A percentile compares a stretch with the other conserved stretches of the same genome.
phyloP scores from a whole-genome alignment of 1,140 invertebrate genomes.

The Drosophila dunni region DNA sequence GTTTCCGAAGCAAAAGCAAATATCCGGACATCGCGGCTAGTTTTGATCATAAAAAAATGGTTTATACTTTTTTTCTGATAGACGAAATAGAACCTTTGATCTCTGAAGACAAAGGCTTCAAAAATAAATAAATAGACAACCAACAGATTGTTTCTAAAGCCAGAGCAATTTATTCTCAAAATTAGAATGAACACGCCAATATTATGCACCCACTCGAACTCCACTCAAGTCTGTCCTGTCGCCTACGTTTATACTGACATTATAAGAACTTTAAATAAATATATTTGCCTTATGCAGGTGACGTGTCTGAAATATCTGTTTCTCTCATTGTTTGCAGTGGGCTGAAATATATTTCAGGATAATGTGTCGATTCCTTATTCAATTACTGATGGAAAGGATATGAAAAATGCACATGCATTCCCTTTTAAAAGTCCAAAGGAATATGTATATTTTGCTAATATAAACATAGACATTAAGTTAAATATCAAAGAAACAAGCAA shows the following conservation, averaged over 20 bases:
- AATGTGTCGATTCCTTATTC: constrained; percentile 24
- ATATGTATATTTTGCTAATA: too few species aligned
- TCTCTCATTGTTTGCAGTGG: constrained; percentile 41
- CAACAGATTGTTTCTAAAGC: constrained; percentile 16
- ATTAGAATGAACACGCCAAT: constrained; percentile 45
- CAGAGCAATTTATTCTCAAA: constrained; percentile 61
- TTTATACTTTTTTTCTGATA: too few species aligned
- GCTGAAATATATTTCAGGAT: constrained; percentile 23
- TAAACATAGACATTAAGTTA: too few species aligned
- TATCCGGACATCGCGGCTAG: too few species aligned
- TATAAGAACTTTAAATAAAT: constrained; percentile 80
- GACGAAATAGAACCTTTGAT: too few species aligned
- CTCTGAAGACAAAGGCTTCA: too few species aligned
- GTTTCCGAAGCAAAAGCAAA: too few species aligned
- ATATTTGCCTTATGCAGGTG: constrained; percentile 63
- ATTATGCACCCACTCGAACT: constrained; percentile 26
- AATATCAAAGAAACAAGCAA: constrained; percentile 34
- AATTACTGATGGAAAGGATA: neutral
- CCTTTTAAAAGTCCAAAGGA: too few species aligned
- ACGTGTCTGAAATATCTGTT: constrained; percentile 79
- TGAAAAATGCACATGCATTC: constrained; percentile 26
- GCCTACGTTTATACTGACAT: constrained; percentile 31
- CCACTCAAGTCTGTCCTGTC: constrained; percentile 7
- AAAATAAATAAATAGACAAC: constrained; percentile 20
- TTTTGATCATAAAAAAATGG: too few species aligned